phyloP scores from a whole-genome alignment of 1,140 invertebrate genomes.

The Ephestia elutella region DNA sequence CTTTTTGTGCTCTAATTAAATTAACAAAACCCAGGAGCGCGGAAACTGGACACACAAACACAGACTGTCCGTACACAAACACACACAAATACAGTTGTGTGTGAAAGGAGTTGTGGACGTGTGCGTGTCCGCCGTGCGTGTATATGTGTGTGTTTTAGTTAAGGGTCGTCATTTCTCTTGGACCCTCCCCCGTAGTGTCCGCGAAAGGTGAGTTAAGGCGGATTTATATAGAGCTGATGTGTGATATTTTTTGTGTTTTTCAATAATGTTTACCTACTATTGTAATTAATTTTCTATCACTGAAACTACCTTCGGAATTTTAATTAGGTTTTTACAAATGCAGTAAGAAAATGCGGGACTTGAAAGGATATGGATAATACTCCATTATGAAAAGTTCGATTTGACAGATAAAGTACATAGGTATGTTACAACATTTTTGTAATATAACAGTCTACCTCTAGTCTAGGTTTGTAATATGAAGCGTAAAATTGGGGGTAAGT shows the following conservation, averaged over 20 bases:
- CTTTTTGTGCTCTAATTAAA: constrained; percentile 74
- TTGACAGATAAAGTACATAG: too few relatives aligned
- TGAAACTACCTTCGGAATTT: too few relatives aligned
- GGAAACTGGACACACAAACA: constrained; percentile 68
- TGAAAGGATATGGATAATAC: too few relatives aligned
- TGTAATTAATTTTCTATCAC: neutral
- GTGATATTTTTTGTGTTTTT: too few relatives aligned
- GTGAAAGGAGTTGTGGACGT: constrained; percentile 33
- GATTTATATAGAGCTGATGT: constrained; percentile 47
- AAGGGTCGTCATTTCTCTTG: constrained; percentile 74
- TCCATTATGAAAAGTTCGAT: too few relatives aligned
- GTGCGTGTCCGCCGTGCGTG: constrained; percentile 48
- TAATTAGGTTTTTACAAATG: too few relatives aligned
- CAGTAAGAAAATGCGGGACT: too few relatives aligned
- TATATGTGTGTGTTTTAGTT: constrained; percentile 72
- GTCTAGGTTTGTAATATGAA: too few relatives aligned
- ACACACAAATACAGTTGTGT: constrained; percentile 32
- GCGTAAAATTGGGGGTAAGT: too few relatives aligned
- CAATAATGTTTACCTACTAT: too few relatives aligned
- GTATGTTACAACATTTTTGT: too few relatives aligned
- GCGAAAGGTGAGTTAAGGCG: constrained; percentile 72
- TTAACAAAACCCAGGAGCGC: constrained; percentile 70
- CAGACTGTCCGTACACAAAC: constrained; percentile 26
- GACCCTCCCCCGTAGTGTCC: constrained; percentile 72
- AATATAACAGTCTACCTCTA: too few relatives aligned